These are phyloP conservation scores for Lophochroa leadbeateri DNA, from an alignment of 2,113 vertebrate species.

Conservation along the genomic window DNA sequence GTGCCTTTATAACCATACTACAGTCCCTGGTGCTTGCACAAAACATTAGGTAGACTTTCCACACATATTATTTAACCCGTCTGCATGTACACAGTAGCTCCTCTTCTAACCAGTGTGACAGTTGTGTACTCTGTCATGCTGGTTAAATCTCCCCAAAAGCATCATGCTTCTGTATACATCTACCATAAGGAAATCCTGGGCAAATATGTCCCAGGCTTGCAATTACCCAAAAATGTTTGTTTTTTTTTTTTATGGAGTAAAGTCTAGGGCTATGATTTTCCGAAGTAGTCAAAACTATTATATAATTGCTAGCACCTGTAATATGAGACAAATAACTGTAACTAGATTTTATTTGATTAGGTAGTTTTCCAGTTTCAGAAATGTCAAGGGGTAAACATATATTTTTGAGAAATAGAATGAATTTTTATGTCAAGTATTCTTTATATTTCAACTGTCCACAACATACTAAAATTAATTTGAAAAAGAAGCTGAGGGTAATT, in stretches of 20 bases:
- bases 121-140: not conserved
- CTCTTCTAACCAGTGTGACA: not conserved
- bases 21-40: not conserved
- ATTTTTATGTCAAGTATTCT: not conserved
- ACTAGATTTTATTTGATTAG: not conserved
- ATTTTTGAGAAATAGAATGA: not conserved
- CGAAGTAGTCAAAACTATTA: not conserved
- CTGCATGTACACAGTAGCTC: too few relatives aligned
- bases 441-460: not conserved
- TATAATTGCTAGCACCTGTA: not conserved
- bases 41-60: not conserved
- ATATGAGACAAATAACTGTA: not conserved
- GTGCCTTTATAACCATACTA: not conserved
- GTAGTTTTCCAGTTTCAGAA: not conserved
- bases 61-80: accelerated
- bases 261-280: not conserved
- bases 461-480: not conserved
- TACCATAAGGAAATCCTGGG: not conserved
- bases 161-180: accelerated
- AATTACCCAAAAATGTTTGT: not conserved
- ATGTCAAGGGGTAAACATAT: not conserved
- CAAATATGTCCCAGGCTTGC: not conserved
- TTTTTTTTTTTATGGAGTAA: not conserved
- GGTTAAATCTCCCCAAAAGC: not conserved
- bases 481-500: not conserved